Conservation (phyloP, 2,113 vertebrate species). For the Monopterus albus region DNA sequence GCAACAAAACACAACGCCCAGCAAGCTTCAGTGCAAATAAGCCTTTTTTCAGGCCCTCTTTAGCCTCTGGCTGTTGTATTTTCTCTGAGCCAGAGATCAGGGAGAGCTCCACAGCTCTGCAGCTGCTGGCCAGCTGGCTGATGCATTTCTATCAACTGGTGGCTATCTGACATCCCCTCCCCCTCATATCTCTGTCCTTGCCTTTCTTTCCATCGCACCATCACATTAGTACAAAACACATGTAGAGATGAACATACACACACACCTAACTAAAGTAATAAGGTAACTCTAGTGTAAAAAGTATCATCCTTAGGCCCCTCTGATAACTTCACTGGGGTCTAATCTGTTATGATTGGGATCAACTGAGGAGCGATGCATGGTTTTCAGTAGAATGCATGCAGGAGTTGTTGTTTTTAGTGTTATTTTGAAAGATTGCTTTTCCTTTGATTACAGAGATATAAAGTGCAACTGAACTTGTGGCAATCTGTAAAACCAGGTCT, state of each 20-base stretch:
- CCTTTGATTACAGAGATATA: conserved; percentile 4
- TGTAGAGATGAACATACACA: not conserved
- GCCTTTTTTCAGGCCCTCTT: conserved; percentile 32
- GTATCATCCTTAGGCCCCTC: not conserved
- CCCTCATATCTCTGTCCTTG: conserved; percentile 36
- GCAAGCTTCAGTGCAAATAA: conserved; percentile 23
- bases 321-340: too few species aligned
- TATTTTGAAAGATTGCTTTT: conserved; percentile 13
- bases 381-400: not conserved
- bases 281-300: not conserved
- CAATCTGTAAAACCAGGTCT: not conserved
- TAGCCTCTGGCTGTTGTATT: conserved; percentile 61
- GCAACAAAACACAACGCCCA: conserved; percentile 27
- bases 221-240: conserved; percentile 21
- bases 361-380: not conserved
- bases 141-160: conserved; percentile 59
- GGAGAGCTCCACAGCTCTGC: conserved; percentile 36
- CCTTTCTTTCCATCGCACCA: conserved; percentile 19
- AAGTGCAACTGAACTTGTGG: conserved; percentile 12
- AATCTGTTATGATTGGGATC: not conserved
- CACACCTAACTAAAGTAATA: conserved; percentile 7
- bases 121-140: conserved; percentile 64
- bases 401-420: not conserved
- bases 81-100: conserved; percentile 61
- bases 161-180: conserved; percentile 62